Base-by-base conservation (phyloP, 2,113 vertebrate genomes). In the Pipa parva region DNA sequence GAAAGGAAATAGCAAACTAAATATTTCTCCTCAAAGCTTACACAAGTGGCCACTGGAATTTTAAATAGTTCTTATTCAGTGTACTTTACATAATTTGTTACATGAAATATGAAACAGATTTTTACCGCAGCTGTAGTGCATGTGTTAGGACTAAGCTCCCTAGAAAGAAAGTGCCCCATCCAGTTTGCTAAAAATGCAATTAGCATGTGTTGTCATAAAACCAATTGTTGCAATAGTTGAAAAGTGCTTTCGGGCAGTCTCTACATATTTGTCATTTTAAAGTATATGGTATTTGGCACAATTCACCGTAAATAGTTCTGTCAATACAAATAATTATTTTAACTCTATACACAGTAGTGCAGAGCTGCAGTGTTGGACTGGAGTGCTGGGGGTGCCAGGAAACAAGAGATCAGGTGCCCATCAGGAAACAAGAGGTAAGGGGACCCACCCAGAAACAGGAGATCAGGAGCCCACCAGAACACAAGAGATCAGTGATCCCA, bases 41-140 rank as follows among this genome's bases (percentile, higher is more conserved):
- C 71, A 76, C 73, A 74, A 63, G 68, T 77, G 59, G 63, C 73
- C 84, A 58, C 24, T 76, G 81, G 79, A 79, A 78, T 79, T 81
- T 75, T 70, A 81, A 87, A 74, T 63, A 72, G 72, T 76, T 76
- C 78, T 58, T 76, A 75, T 80, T 79, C 78, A 71, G 76, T 74
- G 75, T 77, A 74, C 76, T 85, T 83, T 85, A 76, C 81, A 73
- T 75, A 80, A 81, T 82, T 79, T 75, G 78, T 81, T 57, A 70
- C 76, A 72, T 76, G 75, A 84, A 86, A 87, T 82, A 65, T 31
- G 77, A 86, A 83, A 70, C 87, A 84, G 82, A 83, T 78, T 79
- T 71, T 33, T 69, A 1, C 25, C 26, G 59, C 77, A 76, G 56
- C 71, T 75, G 75, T 71, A 50, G 71, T 54, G 63, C 79, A 80